Evolutionary conservation across 1,140 invertebrate species (phyloP), one percentile per base, ranked within the genome.

Genomic region (Drosophila gunungcola): DNA sequence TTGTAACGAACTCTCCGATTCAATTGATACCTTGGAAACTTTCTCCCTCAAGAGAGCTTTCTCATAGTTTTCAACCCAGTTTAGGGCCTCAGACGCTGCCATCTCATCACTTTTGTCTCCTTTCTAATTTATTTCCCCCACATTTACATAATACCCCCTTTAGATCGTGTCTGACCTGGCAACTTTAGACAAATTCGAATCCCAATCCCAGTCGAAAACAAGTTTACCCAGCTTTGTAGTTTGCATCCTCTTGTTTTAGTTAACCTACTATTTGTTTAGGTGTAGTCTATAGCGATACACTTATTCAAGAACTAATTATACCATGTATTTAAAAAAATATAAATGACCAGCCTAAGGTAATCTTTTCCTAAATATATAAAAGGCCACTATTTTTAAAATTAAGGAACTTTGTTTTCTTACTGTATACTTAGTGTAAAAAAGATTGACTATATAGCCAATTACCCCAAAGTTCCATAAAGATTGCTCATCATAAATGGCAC

Each of bases 141-240:
- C 65, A 85, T 85, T 86, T 86, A 78, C 82, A 88, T 85, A 88
- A 88, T 81, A 64, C 53, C 63, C 54, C 60, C 57, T 69, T 70
- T 41, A 64, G 51, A 61, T 64, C 13, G 45, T 52, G 53, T 51
- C 48, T 72, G 25, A 43, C 80, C 65, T 80, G 60, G 68, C 73
- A 85, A 78, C 82, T 45, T 61, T 36, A 60, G 41, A 64, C 39
- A 36, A 45, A 60, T 63, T 34, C 25, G 34, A 65, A 62, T 36
- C 34, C 12, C 34, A 46, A 13, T 70, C 25, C 10, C 7, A 55
- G 34, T 32, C 65, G 4, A 58, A 81, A 88, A 86, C 78, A 45
- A 65, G 82, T 86, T 85, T 82, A 36, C 21, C 32, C 13, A 42
- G 43, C 34, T 43, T 42, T 41, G 32, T 51, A 27, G 41, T 38